Evolutionary conservation across 2,888 invertebrate genomes (phyloP).

Genomic region (Chymomyza amoena): DNA sequence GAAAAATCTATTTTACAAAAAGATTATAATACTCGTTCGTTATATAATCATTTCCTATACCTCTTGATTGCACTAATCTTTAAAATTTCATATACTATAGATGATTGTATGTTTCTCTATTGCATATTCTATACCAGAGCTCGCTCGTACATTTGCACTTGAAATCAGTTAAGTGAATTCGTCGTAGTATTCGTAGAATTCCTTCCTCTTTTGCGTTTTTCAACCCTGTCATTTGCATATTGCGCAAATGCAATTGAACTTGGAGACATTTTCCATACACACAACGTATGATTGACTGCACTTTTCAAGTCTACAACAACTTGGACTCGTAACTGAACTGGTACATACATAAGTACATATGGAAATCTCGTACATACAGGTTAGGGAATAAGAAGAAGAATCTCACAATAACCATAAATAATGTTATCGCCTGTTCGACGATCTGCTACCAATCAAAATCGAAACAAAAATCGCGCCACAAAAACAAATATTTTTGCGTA

Average conservation of each 20-base stretch:
- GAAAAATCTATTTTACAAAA: too few species aligned
- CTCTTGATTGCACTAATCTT: too few species aligned
- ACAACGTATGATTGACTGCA: neutral
- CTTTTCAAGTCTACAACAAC: neutral
- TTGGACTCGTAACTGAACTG: too few species aligned
- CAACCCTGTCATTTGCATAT: neutral
- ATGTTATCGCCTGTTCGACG: neutral
- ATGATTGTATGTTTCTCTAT: too few species aligned
- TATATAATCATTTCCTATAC: too few species aligned
- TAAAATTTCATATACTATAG: too few species aligned
- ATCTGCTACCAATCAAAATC: slow-evolving; percentile 2
- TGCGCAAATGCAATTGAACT: neutral
- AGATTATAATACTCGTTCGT: too few species aligned
- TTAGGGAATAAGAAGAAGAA: neutral
- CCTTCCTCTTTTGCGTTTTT: neutral
- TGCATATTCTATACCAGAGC: too few species aligned
- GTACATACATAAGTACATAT: too few species aligned
- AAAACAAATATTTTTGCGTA: neutral
- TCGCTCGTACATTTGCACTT: slow-evolving; percentile 35
- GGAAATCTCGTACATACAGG: neutral
- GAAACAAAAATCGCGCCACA: neutral
- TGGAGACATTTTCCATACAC: neutral
- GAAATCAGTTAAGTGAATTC: slow-evolving; percentile 41
- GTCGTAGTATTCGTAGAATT: neutral
- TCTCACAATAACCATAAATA: neutral